Evolutionary conservation across 2,113 vertebrate genomes (phyloP).

Genomic region (Numida meleagris): DNA sequence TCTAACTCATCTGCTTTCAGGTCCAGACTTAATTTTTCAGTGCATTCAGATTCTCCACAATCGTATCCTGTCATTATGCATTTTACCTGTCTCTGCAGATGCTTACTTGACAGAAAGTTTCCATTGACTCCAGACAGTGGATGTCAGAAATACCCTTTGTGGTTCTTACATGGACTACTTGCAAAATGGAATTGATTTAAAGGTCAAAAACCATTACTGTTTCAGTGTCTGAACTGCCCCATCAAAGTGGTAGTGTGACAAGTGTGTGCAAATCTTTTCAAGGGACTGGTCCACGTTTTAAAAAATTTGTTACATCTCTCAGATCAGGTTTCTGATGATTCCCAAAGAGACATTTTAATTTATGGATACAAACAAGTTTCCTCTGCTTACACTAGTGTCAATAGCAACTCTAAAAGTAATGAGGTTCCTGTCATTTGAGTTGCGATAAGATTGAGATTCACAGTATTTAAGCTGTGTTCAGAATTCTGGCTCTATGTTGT

Average conservation of each 20-base stretch:
- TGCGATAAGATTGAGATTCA: not conserved
- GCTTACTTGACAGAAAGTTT: constrained; percentile 64
- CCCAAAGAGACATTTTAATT: not conserved
- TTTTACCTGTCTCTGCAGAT: constrained; percentile 57
- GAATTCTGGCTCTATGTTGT: not conserved
- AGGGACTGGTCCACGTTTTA: not conserved
- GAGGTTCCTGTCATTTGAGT: not conserved
- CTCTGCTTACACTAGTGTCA: not conserved
- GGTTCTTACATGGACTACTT: constrained; percentile 25
- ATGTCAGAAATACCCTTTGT: constrained; percentile 12
- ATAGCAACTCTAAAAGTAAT: not conserved
- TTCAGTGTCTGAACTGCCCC: constrained; percentile 21
- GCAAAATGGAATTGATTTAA: constrained; percentile 63
- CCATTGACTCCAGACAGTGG: constrained; percentile 6
- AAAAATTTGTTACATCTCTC: not conserved
- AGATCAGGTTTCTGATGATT: constrained; percentile 4
- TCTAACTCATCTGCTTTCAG: constrained; percentile 67
- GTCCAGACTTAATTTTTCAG: constrained; percentile 47
- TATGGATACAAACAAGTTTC: not conserved
- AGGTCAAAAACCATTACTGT: constrained; percentile 45
- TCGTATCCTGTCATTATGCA: constrained; percentile 57
- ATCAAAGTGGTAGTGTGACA: constrained; percentile 40
- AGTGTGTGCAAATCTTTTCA: constrained; percentile 19
- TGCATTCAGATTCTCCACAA: constrained; percentile 43
- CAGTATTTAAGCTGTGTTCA: not conserved